Base-by-base conservation (phyloP, 2,113 vertebrate genomes). In the Anguilla rostrata region DNA sequence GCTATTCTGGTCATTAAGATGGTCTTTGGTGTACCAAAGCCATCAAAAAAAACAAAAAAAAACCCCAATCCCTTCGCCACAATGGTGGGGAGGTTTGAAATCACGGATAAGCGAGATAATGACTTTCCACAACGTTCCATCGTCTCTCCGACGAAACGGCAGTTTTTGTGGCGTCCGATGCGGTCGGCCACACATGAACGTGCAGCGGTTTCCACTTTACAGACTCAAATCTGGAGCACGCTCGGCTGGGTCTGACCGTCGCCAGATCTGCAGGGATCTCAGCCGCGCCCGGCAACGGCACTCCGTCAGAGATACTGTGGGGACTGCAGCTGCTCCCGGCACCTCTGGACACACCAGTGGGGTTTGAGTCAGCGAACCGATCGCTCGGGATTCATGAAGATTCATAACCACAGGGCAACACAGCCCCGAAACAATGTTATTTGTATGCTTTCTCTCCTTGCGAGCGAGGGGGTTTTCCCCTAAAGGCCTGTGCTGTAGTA, bases 401-500 rank as follows among this genome's bases (percentile, higher is more conserved):
- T 78, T 78, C 43, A 78, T 39, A 46, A 43, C 71, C 56, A 20
- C 29, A 34, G 3, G 39, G 46, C 20, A 2, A 75, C 16, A 39
- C 40, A 81, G 41, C 41, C 16, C 5, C 3, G 80, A 46, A 26
- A 43, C 20, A 81, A 81, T 81, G 16, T 7, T 16, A 41, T 39
- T 29, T 1, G 39, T n/a, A 57, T 53, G 20, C 22, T 29, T 34
- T 57, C 12, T 71, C 60, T 41, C 41, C 26, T 22, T 78, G 41
- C 3, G 56, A n/a, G 29, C 6, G 0, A 12, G 14, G 7, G 88
- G 29, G 84, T 57, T 82, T 87, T 60, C 86, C 82, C 86, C 26
- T 39, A 15, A 83, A 87, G 91, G 88, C 90, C 91, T 90, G 88
- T 81, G 81, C 53, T 83, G 83, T 57, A 86, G 39, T 82, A 81